phyloP scores from a whole-genome alignment of 2,113 vertebrate species.

The Catharus bicknelli region DNA sequence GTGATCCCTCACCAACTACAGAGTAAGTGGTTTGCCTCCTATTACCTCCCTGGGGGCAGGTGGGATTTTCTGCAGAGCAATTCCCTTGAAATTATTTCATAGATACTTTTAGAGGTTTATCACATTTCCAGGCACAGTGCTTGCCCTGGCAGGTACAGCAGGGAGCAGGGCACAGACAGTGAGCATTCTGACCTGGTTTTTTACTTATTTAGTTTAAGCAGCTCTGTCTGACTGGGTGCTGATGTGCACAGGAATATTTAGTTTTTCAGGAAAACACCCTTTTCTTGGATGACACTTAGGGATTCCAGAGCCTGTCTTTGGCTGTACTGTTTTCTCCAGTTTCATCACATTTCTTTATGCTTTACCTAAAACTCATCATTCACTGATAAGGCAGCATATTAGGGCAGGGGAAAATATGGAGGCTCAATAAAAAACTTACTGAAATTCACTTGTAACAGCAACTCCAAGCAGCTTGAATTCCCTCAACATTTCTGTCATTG shows the following conservation, averaged over 20 bases:
- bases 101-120: background rate
- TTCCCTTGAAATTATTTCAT: background rate
- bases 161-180: background rate
- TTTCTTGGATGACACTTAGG: background rate
- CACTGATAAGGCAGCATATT: background rate
- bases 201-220: background rate
- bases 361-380: background rate
- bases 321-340: background rate
- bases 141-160: background rate
- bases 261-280: background rate
- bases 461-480: background rate
- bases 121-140: background rate
- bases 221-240: background rate
- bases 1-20: background rate
- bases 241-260: background rate
- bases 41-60: background rate
- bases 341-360: background rate
- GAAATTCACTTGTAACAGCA: background rate
- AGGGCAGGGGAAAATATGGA: background rate
- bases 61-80: background rate
- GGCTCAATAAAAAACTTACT: background rate
- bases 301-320: background rate
- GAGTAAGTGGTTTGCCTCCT: background rate
- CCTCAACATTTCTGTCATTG: background rate
- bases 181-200: background rate